Evolutionary conservation across 2,113 vertebrate genomes (phyloP).

Genomic region (Synchiropus splendidus): DNA sequence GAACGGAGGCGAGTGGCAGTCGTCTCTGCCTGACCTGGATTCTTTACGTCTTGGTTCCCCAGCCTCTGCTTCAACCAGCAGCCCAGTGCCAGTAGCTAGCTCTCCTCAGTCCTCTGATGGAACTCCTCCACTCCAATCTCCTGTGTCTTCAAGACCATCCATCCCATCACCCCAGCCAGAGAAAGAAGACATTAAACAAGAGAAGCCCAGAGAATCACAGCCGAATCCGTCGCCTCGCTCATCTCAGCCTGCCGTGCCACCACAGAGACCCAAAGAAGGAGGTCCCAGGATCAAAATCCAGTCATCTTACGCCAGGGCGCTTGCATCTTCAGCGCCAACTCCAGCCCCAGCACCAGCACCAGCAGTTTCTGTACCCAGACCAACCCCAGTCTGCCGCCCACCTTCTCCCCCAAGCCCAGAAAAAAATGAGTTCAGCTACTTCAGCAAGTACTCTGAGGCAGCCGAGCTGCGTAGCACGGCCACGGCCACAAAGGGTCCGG

Average conservation of each 20-base stretch:
- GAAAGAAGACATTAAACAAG: constrained; percentile 6
- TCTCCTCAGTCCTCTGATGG: constrained; percentile 38
- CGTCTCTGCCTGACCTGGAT: constrained; percentile 22
- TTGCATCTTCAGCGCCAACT: constrained; percentile 37
- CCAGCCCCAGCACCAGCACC: constrained; percentile 34
- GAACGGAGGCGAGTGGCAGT: constrained; percentile 63
- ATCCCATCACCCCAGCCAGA: constrained; percentile 30
- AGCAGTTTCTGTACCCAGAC: constrained; percentile 47
- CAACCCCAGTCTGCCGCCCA: constrained; percentile 55
- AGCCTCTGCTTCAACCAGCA: constrained; percentile 30
- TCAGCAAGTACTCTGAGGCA: constrained; percentile 93
- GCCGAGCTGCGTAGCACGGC: constrained; percentile 91
- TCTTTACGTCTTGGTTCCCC: constrained; percentile 37
- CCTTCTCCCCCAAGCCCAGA: constrained; percentile 69
- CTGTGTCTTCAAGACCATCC: constrained; percentile 33
- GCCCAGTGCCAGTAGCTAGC: constrained; percentile 44
- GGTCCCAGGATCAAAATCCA: constrained; percentile 62
- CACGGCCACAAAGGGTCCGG: constrained; percentile 71
- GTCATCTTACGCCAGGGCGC: constrained; percentile 53
- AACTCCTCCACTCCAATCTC: constrained; percentile 31
- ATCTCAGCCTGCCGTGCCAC: constrained; percentile 44
- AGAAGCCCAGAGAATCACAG: constrained; percentile 41
- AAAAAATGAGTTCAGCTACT: constrained; percentile 84
- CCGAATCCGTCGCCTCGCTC: constrained; percentile 27
- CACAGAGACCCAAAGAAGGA: constrained; percentile 69